phyloP scores from a whole-genome alignment of 2,888 invertebrate genomes.

The Noctua janthina region DNA sequence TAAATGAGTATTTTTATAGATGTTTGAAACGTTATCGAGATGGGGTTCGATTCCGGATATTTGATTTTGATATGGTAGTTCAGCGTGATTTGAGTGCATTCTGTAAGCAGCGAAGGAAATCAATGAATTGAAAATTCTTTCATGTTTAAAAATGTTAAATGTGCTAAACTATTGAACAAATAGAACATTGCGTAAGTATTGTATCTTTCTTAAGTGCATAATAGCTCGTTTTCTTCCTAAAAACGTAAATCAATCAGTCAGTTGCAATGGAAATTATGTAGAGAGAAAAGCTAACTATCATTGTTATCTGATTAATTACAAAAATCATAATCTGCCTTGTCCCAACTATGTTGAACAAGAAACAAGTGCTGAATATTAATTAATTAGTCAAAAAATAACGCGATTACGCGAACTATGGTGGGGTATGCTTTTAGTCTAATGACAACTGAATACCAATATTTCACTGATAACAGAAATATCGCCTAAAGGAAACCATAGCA shows the following conservation, averaged over 20 bases:
- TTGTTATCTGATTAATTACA: background rate
- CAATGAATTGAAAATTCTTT: background rate
- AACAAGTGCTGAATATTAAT: background rate
- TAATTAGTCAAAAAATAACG: background rate
- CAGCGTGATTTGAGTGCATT: slow-evolving; percentile 23
- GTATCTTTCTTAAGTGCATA: background rate
- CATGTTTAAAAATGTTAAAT: background rate
- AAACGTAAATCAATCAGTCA: background rate
- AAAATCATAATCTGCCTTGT: background rate
- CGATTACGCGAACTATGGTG: background rate
- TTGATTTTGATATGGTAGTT: slow-evolving; percentile 50
- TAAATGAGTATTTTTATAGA: slow-evolving; percentile 53
- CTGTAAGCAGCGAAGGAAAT: slow-evolving; percentile 1
- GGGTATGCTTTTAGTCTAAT: background rate
- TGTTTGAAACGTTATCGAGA: slow-evolving; percentile 44
- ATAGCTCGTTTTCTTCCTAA: background rate
- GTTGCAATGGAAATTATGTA: background rate
- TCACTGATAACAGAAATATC: background rate
- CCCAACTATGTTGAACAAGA: background rate
- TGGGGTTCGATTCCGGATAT: slow-evolving; percentile 40
- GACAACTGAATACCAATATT: background rate
- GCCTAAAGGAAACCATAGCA: background rate
- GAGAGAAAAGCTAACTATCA: background rate
- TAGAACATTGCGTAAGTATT: too few relatives aligned
- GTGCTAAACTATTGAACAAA: too few relatives aligned